These are phyloP conservation scores for Netelia melanura DNA, from an alignment of 2,888 invertebrate genomes.

Conservation along the genomic window DNA sequence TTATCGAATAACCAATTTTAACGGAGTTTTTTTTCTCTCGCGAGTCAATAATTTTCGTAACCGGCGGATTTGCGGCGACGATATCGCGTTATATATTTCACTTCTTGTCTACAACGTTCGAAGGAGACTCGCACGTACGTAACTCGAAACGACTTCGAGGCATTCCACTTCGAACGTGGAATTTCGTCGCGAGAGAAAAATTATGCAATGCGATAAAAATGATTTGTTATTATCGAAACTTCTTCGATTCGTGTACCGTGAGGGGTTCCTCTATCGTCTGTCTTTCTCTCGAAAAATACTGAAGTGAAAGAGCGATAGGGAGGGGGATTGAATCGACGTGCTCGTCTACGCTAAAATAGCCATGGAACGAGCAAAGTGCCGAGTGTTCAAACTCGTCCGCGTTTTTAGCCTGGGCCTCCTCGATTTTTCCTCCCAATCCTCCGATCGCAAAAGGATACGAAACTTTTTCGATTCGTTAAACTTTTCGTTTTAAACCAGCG, in stretches of 20 bases:
- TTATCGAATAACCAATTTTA: not conserved
- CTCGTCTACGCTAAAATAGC: conserved; percentile 44
- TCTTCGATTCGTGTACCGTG: conserved; percentile 17
- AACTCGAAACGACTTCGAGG: conserved; percentile 56
- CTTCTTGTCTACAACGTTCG: not conserved
- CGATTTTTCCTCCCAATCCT: conserved; percentile 33
- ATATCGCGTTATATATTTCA: not conserved
- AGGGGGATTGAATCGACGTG: conserved; percentile 1
- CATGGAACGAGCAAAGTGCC: conserved; percentile 36
- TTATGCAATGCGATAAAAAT: conserved; percentile 59
- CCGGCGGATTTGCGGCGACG: conserved; percentile 12
- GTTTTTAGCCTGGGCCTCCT: conserved; percentile 24
- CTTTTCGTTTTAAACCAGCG: conserved; percentile 12
- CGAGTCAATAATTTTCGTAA: conserved; percentile 16
- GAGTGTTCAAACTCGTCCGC: conserved; percentile 47
- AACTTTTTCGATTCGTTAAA: conserved; percentile 59
- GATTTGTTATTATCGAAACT: conserved; percentile 66
- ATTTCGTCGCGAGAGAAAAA: conserved; percentile 55
- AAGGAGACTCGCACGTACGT: conserved; percentile 33
- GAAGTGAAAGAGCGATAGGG: not conserved
- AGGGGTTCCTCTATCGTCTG: not conserved
- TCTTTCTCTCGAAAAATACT: not conserved
- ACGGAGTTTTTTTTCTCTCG: conserved; percentile 1
- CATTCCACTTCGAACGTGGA: conserved; percentile 38
- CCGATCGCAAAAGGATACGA: conserved; percentile 6